Evolutionary conservation across 2,113 vertebrate genomes (phyloP).

Genomic region (Emydocephalus ijimae): DNA sequence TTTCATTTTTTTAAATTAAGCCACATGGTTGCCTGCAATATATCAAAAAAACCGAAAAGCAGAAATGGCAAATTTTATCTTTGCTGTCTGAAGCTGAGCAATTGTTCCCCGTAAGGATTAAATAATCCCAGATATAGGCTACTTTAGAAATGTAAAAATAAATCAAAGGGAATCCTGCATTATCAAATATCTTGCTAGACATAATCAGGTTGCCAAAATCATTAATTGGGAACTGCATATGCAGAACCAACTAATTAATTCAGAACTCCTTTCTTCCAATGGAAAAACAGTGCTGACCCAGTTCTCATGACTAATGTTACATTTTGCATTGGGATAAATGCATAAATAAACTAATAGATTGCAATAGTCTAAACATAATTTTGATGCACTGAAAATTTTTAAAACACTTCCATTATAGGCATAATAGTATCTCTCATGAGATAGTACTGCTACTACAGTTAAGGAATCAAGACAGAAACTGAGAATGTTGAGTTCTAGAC

Average conservation of each 20-base stretch:
- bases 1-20: not conserved
- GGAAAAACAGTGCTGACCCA: not conserved
- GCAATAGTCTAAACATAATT: not conserved
- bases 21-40: not conserved
- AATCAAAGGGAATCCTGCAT: not conserved
- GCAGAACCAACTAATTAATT: not conserved
- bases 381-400: not conserved
- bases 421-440: not conserved
- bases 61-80: not conserved
- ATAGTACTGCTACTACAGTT: not conserved
- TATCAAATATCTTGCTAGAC: not conserved
- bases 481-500: not conserved
- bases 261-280: not conserved
- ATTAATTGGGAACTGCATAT: not conserved
- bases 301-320: constrained; percentile 9
- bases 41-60: not conserved
- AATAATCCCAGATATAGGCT: not conserved
- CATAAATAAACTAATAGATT: not conserved
- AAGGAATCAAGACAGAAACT: not conserved
- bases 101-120: not conserved
- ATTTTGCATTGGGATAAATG: not conserved
- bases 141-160: not conserved
- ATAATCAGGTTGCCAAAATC: constrained; percentile 1
- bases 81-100: not conserved
- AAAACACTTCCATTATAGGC: not conserved